These are phyloP conservation scores for Aquatica leii DNA, from an alignment of 2,888 invertebrate genomes.

Conservation along the genomic window DNA sequence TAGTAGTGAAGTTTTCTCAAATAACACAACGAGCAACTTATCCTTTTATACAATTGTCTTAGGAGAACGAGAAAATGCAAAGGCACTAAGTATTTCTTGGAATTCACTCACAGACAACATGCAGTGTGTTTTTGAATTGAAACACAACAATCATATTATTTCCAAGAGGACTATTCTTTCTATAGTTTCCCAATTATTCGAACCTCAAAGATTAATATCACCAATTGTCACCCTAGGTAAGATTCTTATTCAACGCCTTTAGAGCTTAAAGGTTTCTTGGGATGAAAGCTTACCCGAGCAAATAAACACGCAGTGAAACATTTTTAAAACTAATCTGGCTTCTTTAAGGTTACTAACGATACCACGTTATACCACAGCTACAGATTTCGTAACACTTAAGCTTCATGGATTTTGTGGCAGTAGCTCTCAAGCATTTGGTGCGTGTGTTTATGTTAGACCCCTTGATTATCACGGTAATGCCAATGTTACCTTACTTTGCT, in stretches of 20 bases:
- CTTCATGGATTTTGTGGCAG: neutral
- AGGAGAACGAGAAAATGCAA: slow-evolving; percentile 10
- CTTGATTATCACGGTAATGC: slow-evolving; percentile 24
- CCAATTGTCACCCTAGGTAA: no score
- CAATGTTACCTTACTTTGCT: slow-evolving; percentile 23
- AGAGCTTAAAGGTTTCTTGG: neutral
- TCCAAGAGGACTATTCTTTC: neutral
- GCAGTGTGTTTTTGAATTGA: neutral
- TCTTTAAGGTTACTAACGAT: neutral
- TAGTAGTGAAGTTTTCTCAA: neutral
- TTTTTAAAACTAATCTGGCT: neutral
- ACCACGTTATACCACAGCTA: neutral
- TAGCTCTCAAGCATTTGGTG: slow-evolving; percentile 2
- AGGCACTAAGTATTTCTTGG: neutral
- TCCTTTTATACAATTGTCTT: neutral
- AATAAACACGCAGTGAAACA: neutral
- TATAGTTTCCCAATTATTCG: no score
- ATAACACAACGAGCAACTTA: neutral
- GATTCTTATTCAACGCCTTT: no score
- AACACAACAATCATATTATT: neutral
- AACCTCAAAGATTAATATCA: no score
- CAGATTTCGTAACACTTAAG: neutral
- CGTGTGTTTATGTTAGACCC: slow-evolving; percentile 11
- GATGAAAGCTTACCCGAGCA: neutral
- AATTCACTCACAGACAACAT: neutral